Base-by-base conservation (phyloP, 2,797 vertebrate species). In the Cygnus olor region DNA sequence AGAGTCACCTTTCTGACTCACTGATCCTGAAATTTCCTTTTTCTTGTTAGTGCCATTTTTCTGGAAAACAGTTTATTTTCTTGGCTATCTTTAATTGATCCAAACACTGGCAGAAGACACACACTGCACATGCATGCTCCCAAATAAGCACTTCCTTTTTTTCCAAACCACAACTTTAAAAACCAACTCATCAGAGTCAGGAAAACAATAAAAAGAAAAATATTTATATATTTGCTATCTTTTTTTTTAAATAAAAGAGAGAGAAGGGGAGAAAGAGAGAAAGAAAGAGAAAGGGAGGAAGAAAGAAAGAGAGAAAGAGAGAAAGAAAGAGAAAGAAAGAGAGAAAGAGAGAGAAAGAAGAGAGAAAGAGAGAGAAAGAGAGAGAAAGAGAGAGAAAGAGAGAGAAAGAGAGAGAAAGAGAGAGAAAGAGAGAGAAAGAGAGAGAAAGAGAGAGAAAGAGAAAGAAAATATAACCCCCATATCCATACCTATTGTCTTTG, bases 151-250 rank as follows among this genome's bases (percentile, higher is more conserved):
- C 18, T 83, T 93, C 80, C 45, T 16, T 82, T 89, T 60, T 53
- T 85, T 47, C 68, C 82, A 93, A 81, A 83, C 25, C 63, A 71
- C 57, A 70, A 54, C 64, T 91, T 92, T 14, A 80, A 96, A 88
- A 80, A 53, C 4, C 44, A 73, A 57, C 12, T 68, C 11, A 49
- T 56, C 49, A 53, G 30, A 89, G 85, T 54, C 44, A 56, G 22
- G 14, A 91, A 90, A 85, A 68, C 0, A 1, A 77, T 40, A 78
- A 87, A 77, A 10, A 76, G 61, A 20, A 53, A 57, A 38, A 24
- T 22, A 56, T 15, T 34, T 64, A 20, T 3, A 32, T 3, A 64
- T 47, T 38, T 77, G 30, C 27, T 45, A 16, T 34, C 10, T 1
- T 12, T 22, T 20, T 65, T 32, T 51, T 51, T 51, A 25, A 19